Percentiles rank a stretch among this genome's conserved stretches.
These are phyloP conservation scores for Micrasema longulum DNA, from an alignment of 1,140 invertebrate genomes.

Conservation along the genomic window DNA sequence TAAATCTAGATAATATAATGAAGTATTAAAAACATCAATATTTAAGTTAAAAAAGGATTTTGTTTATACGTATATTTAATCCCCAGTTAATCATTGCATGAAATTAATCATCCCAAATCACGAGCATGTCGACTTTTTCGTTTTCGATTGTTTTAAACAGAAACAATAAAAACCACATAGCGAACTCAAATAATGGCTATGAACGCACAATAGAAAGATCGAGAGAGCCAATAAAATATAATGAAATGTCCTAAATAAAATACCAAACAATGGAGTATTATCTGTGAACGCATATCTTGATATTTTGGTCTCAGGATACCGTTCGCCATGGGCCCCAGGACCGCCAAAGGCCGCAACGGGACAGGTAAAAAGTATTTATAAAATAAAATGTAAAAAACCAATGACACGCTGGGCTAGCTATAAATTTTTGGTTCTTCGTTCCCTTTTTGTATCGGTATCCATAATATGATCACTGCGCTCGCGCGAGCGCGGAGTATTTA, in stretches of 20 bases:
- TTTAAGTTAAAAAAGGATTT: too few species aligned
- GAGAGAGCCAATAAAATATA: slow-evolving; percentile 53
- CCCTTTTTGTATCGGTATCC: slow-evolving; percentile 40
- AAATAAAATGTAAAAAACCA: slow-evolving; percentile 43
- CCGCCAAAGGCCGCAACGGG: slow-evolving; percentile 43
- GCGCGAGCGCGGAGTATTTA: slow-evolving; percentile 4
- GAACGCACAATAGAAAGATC: slow-evolving; percentile 50
- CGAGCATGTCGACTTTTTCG: slow-evolving; percentile 11
- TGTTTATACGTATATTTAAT: too few species aligned
- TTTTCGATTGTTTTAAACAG: slow-evolving; percentile 30
- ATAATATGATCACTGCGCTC: slow-evolving; percentile 29
- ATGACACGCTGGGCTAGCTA: slow-evolving; percentile 51
- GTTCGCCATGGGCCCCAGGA: slow-evolving; percentile 32
- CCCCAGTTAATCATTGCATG: slow-evolving; percentile 14
- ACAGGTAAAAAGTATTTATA: slow-evolving; percentile 40
- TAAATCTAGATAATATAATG: too few species aligned
- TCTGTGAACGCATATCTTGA: slow-evolving; percentile 51
- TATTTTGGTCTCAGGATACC: slow-evolving; percentile 42
- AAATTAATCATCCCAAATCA: slow-evolving; percentile 35
- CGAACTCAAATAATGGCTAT: slow-evolving; percentile 46
- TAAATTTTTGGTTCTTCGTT: slow-evolving; percentile 47
- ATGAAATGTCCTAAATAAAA: slow-evolving; percentile 52
- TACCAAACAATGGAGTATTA: slow-evolving; percentile 52
- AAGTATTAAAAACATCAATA: too few species aligned
- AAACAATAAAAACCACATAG: slow-evolving; percentile 29